phyloP scores from a whole-genome alignment of 2,797 vertebrate genomes.

The Semaprochilodus insignis region DNA sequence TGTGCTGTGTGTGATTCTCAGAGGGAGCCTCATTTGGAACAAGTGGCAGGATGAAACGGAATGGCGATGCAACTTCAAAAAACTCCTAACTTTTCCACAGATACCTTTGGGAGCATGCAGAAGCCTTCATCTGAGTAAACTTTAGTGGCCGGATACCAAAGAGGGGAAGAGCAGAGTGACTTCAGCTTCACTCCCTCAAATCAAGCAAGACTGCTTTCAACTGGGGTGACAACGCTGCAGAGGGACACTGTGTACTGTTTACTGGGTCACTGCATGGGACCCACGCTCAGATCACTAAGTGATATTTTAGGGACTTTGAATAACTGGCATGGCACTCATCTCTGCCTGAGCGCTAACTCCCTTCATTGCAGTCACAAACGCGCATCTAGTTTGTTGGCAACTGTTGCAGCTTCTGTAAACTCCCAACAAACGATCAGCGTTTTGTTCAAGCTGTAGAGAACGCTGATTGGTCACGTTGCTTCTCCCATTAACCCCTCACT shows the following conservation, averaged over 20 bases:
- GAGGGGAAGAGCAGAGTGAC: not conserved
- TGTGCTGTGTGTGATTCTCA: not conserved
- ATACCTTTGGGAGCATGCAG: not conserved
- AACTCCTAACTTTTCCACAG: not conserved
- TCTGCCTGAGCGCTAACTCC: no score
- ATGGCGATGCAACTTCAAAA: not conserved
- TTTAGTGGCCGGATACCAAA: not conserved
- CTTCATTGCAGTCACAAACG: no score
- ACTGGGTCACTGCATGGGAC: not conserved
- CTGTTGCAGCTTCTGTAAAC: no score
- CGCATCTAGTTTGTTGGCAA: no score
- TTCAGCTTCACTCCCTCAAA: not conserved
- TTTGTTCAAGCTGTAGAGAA: not conserved
- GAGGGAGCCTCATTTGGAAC: not conserved
- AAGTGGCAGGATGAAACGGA: slow-evolving; percentile 7
- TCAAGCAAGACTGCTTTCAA: not conserved
- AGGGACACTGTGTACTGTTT: not conserved
- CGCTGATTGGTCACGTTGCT: not conserved
- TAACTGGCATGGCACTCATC: no score
- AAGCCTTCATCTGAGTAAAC: slow-evolving; percentile 8
- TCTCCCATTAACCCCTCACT: not conserved
- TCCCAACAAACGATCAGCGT: no score
- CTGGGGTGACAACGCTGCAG: not conserved
- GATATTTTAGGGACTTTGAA: no score
- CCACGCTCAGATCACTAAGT: no score